phyloP scores from a whole-genome alignment of 1,140 invertebrate species.

The Stegodyphus mimosarum region DNA sequence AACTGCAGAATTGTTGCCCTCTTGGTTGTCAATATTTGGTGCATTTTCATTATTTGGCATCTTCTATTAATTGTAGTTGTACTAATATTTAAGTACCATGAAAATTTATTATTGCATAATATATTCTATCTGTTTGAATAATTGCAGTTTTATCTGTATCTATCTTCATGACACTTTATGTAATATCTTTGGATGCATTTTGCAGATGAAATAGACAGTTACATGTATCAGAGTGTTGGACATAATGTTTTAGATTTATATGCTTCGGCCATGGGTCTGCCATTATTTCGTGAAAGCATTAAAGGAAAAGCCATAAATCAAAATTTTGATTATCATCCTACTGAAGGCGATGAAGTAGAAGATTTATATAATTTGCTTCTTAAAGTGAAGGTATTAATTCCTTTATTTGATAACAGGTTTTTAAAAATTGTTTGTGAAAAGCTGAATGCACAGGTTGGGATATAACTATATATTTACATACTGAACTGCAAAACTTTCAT shows the following conservation, averaged over 20 bases:
- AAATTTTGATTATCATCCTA: constrained; percentile 85
- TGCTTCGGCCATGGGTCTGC: constrained; percentile 92
- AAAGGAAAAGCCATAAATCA: constrained; percentile 81
- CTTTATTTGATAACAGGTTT: too few relatives aligned
- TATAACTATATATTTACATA: too few relatives aligned
- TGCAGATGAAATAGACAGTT: constrained; percentile 95
- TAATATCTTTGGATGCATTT: not conserved
- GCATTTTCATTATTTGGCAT: not conserved
- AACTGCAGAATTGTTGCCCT: too few relatives aligned
- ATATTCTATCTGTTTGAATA: not conserved
- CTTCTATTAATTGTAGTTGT: not conserved
- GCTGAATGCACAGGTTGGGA: too few relatives aligned
- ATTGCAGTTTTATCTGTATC: not conserved
- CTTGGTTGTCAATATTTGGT: too few relatives aligned
- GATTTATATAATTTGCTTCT: constrained; percentile 89
- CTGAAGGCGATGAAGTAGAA: constrained; percentile 97
- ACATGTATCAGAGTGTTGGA: constrained; percentile 99
- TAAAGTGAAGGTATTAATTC: constrained; percentile 79
- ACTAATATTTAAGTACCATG: not conserved
- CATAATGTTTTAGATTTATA: constrained; percentile 92
- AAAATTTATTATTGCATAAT: not conserved
- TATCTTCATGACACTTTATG: not conserved
- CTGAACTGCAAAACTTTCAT: too few relatives aligned
- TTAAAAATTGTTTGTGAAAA: too few relatives aligned
- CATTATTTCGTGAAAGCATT: constrained; percentile 84